Evolutionary conservation across 2,113 vertebrate species (phyloP).

Genomic region (Copsychus sechellarum): DNA sequence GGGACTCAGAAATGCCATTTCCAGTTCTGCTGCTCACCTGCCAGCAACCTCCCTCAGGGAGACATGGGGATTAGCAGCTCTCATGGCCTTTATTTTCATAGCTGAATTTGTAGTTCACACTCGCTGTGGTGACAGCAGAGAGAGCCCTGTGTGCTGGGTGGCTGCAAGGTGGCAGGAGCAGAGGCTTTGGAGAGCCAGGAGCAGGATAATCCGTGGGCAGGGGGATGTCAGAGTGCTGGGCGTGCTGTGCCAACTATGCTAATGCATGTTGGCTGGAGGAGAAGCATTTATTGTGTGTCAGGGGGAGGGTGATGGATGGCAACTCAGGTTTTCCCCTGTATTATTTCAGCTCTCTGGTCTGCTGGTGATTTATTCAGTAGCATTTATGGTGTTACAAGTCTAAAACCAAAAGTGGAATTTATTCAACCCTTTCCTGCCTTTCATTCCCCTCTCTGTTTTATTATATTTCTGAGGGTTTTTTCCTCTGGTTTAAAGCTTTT

Average conservation of each 20-base stretch:
- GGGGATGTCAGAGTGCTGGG: not conserved
- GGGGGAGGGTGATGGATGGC: slow-evolving; percentile 27
- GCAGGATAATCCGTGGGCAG: slow-evolving; percentile 2
- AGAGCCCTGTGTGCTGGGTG: not conserved
- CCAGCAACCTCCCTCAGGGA: not conserved
- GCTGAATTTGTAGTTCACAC: not conserved
- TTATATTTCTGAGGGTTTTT: not conserved
- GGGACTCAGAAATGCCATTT: not conserved
- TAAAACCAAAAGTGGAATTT: slow-evolving; percentile 51
- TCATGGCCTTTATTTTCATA: not conserved
- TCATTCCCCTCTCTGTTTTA: not conserved
- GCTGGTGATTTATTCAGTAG: slow-evolving; percentile 36
- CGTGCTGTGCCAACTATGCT: not conserved
- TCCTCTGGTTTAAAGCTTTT: not conserved
- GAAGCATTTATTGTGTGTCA: slow-evolving; percentile 26
- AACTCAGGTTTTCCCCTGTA: not conserved
- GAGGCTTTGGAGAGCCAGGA: not conserved
- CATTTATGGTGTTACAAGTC: slow-evolving; percentile 14
- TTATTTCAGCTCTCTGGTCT: slow-evolving; percentile 38
- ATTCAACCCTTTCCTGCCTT: slow-evolving; percentile 32
- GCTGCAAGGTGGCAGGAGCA: not conserved
- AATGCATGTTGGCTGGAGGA: not conserved
- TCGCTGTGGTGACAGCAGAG: not conserved
- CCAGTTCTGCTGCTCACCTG: not conserved
- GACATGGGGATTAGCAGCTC: not conserved